Evolutionary conservation across 92 coral and sea anemone species (phyloP).

Genomic region (Porites divaricata): DNA sequence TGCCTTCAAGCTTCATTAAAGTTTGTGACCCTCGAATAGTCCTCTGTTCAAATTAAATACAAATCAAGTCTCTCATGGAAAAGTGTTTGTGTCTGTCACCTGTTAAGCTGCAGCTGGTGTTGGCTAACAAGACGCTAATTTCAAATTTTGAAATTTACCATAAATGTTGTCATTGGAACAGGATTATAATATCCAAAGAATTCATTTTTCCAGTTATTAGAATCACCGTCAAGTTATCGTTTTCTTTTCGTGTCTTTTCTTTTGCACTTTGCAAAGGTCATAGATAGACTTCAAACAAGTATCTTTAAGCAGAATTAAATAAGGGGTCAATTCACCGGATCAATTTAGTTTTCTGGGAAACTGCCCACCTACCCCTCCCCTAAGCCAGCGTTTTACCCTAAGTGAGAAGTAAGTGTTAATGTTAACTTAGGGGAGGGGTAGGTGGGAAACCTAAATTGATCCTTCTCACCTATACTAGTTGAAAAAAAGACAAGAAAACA

Average conservation of each 20-base stretch:
- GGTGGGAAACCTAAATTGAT: no score
- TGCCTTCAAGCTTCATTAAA: background rate
- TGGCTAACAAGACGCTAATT: background rate
- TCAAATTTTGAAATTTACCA: background rate
- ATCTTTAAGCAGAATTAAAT: no score
- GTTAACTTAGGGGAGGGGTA: no score
- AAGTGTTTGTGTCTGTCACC: slow-evolving; percentile 22
- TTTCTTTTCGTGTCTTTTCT: background rate
- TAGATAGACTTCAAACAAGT: no score
- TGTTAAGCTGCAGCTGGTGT: slow-evolving; percentile 7
- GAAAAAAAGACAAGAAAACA: no score
- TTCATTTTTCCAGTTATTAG: background rate
- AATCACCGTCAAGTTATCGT: no score
- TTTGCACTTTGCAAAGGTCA: background rate
- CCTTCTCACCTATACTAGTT: no score
- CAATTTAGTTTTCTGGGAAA: no score
- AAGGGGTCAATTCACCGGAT: no score
- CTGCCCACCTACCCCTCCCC: no score
- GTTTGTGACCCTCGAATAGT: background rate
- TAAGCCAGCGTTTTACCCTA: no score
- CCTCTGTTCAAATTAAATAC: background rate
- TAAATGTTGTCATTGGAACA: background rate
- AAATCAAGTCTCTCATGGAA: background rate
- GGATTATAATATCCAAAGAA: background rate
- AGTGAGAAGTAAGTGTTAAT: no score